Base-by-base conservation (phyloP, 2,113 vertebrate species). In the Halcyon malimbica region DNA sequence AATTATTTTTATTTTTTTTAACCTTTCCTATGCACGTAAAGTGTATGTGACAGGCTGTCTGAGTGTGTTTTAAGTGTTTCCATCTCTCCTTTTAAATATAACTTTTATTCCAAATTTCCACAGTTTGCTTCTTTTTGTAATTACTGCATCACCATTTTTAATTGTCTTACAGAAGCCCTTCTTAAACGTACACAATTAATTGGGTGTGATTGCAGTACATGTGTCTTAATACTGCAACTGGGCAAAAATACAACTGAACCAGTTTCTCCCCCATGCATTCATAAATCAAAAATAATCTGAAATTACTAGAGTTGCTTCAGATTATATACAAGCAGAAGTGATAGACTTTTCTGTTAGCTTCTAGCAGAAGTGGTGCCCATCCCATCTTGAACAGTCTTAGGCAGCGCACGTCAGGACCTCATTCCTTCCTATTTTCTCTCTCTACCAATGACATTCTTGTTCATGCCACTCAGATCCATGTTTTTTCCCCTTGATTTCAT, bases 401-500 rank as follows among this genome's bases (percentile, higher is more conserved):
- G 70, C 69, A 87, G 48, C 26, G 75, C 85, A 57, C 71, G 50
- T 57, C 87, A 92, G 77, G 54, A 65, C 62, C 51, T 90, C 39
- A 35, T 46, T 89, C 86, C 83, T 95, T 76, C 68, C 83, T 56
- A 13, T 76, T 85, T 94, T 74, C 68, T 94, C 44, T 78, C 68
- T 86, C 71, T 74, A 26, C 68, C 83, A 91, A 37, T 81, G 86
- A 76, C 79, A 56, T 63, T 84, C 69, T 84, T 95, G 79, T 80
- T 93, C 29, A 0, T 83, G 87, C 70, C 76, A 48, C 56, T 96
- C 85, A 77, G 33, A 78, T 94, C 90, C 89, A 70, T 83, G 84
- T 50, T 86, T 92, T 86, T 96, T 90, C 87, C 64, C 51, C 81
- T 94, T 96, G 94, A 89, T 76, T 97, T 93, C 77, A 75, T 79